phyloP scores from a whole-genome alignment of 2,797 vertebrate genomes.

The Sebastes steindachneri region DNA sequence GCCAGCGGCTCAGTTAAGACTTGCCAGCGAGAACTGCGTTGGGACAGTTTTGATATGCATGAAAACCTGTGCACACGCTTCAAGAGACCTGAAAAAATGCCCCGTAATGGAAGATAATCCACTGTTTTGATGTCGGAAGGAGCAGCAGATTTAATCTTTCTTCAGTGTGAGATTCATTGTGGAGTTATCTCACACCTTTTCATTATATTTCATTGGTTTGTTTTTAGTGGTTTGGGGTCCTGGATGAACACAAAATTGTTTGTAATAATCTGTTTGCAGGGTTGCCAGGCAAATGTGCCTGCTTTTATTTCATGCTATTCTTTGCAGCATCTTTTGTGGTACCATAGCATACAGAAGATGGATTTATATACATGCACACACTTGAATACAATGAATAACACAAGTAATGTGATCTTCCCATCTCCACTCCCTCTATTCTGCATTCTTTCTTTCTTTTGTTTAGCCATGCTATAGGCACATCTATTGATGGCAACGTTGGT shows the following conservation, averaged over 20 bases:
- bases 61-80: slow-evolving; percentile 47
- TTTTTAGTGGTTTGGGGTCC: slow-evolving; percentile 9
- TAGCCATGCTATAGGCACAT: too few species aligned
- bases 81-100: slow-evolving; percentile 59
- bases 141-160: slow-evolving; percentile 49
- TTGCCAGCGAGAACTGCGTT: slow-evolving; percentile 20
- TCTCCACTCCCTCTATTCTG: neutral
- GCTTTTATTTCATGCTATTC: slow-evolving; percentile 15
- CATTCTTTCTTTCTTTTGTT: neutral
- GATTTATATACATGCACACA: neutral
- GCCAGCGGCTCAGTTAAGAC: slow-evolving; percentile 37
- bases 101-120: neutral
- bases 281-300: slow-evolving; percentile 46
- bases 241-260: slow-evolving; percentile 22
- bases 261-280: slow-evolving; percentile 41
- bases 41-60: slow-evolving; percentile 63
- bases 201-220: slow-evolving; percentile 5
- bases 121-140: slow-evolving; percentile 34
- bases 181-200: slow-evolving; percentile 29
- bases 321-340: slow-evolving; percentile 18
- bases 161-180: slow-evolving; percentile 4
- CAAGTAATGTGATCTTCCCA: slow-evolving; percentile 3
- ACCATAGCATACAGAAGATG: neutral
- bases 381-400: neutral
- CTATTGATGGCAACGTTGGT: neutral